Conservation (phyloP, 2,888 invertebrate species). For the Arrhopalites spinosus region DNA sequence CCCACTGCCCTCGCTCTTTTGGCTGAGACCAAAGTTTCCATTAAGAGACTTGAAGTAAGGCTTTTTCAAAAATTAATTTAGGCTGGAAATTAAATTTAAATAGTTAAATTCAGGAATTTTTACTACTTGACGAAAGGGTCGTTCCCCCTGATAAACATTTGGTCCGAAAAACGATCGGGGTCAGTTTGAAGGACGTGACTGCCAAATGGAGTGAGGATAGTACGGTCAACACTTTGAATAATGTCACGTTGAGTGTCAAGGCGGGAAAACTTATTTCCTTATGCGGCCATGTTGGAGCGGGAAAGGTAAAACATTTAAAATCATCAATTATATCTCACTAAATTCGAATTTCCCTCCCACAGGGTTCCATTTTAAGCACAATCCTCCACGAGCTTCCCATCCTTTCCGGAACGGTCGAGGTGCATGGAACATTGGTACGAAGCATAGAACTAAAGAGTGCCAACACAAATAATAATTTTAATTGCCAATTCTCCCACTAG, state of each 20-base stretch:
- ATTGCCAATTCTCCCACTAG: too few species aligned
- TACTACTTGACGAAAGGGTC: constrained; percentile 60
- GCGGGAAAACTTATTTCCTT: constrained; percentile 66
- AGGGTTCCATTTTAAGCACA: constrained; percentile 56
- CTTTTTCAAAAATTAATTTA: not conserved
- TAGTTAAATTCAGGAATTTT: constrained; percentile 42
- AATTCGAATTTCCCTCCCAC: not conserved
- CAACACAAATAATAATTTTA: too few species aligned
- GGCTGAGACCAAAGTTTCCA: constrained; percentile 78
- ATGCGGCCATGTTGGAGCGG: constrained; percentile 56
- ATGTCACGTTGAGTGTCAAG: constrained; percentile 69
- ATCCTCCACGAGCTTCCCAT: constrained; percentile 62
- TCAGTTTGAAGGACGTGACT: constrained; percentile 42
- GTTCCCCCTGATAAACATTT: not conserved
- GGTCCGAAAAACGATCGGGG: not conserved
- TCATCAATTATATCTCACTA: not conserved
- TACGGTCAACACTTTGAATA: constrained; percentile 68
- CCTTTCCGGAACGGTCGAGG: constrained; percentile 58
- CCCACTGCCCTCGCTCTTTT: constrained; percentile 82
- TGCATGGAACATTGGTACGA: constrained; percentile 60
- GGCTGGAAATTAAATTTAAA: not conserved
- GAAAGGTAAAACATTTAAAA: constrained; percentile 49
- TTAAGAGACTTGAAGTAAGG: constrained; percentile 67
- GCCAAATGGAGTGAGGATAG: constrained; percentile 57
- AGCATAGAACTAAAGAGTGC: too few species aligned